These are phyloP conservation scores for Montipora sp. DNA, from an alignment of 64 coral and sea anemone genomes.

Conservation along the genomic window DNA sequence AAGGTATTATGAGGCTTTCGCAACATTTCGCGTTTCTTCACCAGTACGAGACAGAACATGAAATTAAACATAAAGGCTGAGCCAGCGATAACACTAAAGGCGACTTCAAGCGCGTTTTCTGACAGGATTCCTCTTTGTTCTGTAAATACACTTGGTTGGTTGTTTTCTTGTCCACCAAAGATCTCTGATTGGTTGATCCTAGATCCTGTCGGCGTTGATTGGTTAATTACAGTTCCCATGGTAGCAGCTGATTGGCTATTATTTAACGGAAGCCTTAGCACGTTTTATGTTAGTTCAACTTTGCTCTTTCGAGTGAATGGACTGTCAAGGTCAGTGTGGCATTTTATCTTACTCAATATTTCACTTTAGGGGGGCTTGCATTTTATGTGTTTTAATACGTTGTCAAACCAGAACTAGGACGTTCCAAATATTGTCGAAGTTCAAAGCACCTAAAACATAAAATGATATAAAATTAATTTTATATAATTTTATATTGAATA, in stretches of 20 bases:
- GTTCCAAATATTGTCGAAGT: too few relatives aligned
- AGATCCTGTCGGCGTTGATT: neutral
- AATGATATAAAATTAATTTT: too few relatives aligned
- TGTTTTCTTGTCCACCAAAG: neutral
- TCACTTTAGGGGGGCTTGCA: neutral
- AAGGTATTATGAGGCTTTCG: conserved; percentile 33
- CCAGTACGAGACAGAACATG: conserved; percentile 20
- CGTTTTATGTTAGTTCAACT: too few relatives aligned
- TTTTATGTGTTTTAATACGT: too few relatives aligned
- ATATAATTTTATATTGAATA: too few relatives aligned
- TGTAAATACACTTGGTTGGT: neutral
- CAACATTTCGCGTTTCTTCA: conserved; percentile 19
- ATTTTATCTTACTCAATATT: neutral
- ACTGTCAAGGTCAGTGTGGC: neutral
- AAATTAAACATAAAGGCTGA: conserved; percentile 30
- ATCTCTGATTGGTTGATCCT: neutral
- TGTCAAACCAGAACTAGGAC: too few relatives aligned
- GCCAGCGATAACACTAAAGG: conserved; percentile 21
- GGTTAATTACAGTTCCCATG: neutral
- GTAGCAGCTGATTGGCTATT: neutral
- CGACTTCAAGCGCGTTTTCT: neutral
- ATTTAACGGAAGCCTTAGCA: too few relatives aligned
- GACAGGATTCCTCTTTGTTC: neutral
- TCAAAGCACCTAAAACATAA: too few relatives aligned
- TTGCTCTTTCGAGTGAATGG: neutral